Evolutionary conservation across 2,113 vertebrate species (phyloP), one percentile per base, ranked within the genome.

Genomic region (Gambusia affinis): DNA sequence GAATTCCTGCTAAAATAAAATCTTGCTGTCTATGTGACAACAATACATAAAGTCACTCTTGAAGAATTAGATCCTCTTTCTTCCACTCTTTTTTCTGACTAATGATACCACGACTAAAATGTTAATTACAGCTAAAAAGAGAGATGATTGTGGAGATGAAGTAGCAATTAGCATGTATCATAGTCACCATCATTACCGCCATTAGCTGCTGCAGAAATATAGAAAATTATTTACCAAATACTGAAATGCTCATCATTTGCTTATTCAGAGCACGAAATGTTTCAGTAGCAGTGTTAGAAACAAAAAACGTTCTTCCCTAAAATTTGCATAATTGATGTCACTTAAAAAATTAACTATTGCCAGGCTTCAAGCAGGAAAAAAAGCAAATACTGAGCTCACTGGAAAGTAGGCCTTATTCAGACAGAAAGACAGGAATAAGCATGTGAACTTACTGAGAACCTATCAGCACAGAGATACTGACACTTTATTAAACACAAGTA

Each of bases 131-230:
- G 73, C 82, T 78, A 86, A 90, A 91, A 91, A 85, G 89, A 92
- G 85, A 90, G 89, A 89, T 67, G 83, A 92, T 86, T 89, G 84
- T 61, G 77, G 91, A 93, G 91, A 92, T 92, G 85, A 92, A 91
- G 91, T 78, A 83, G 89, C 88, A 91, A 92, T 92, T 92, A 92
- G 82, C 83, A 91, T 93, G 89, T 80, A 91, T 93, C 89, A 89
- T 89, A 89, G 89, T 89, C 89, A 90, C 88, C 82, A 89, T 92
- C 90, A 91, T 91, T 89, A 91, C 75, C 74, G 67, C 87, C 84
- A 91, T 91, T 91, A 91, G 76, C 87, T 64, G 76, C 83, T 62
- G 77, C 72, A 77, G 79, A 70, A 89, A 87, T 87, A 92, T 89
- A 83, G 87, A 91, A 81, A 85, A 87, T 87, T 93, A 89, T 93